Percentiles rank a stretch among this genome's conserved stretches.
These are phyloP conservation scores for Plagodis pulveraria DNA, from an alignment of 2,888 invertebrate genomes.

Conservation along the genomic window DNA sequence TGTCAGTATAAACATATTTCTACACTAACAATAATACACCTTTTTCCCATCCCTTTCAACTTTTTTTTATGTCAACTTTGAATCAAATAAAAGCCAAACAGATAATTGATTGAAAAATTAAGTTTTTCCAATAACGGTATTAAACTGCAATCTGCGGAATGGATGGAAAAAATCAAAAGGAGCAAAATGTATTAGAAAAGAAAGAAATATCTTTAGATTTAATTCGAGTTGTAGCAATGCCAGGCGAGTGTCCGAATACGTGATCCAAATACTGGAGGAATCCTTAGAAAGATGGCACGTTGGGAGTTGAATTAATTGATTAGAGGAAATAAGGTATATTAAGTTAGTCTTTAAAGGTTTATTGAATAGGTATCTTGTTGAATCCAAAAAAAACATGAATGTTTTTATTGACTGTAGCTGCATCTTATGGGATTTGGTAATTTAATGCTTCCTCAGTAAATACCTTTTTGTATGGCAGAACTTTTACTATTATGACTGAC, in stretches of 20 bases:
- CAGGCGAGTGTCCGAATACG: constrained; percentile 16
- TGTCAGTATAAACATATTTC: no score
- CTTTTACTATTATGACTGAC: constrained; percentile 25
- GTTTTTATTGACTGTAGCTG: no score
- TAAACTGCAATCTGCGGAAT: constrained; percentile 23
- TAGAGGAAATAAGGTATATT: neutral
- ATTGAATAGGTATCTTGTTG: no score
- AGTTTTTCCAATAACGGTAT: constrained; percentile 31
- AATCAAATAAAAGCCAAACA: constrained; percentile 20
- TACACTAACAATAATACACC: no score
- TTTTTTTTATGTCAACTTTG: no score
- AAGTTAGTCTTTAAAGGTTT: neutral
- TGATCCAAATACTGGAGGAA: constrained; percentile 19
- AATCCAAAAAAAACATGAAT: no score
- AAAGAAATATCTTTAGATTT: constrained; percentile 23
- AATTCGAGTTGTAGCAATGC: constrained; percentile 25
- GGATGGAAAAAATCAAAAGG: constrained; percentile 24
- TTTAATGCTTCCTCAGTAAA: no score
- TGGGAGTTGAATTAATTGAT: constrained; percentile 2
- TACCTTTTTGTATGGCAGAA: constrained; percentile 23
- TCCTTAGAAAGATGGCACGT: neutral
- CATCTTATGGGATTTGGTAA: no score
- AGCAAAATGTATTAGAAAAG: constrained; percentile 26
- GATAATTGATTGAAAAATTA: constrained; percentile 31
- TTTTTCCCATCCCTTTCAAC: no score